Conservation (phyloP, 2,888 invertebrate genomes). For the Plagiodera versicolora region DNA sequence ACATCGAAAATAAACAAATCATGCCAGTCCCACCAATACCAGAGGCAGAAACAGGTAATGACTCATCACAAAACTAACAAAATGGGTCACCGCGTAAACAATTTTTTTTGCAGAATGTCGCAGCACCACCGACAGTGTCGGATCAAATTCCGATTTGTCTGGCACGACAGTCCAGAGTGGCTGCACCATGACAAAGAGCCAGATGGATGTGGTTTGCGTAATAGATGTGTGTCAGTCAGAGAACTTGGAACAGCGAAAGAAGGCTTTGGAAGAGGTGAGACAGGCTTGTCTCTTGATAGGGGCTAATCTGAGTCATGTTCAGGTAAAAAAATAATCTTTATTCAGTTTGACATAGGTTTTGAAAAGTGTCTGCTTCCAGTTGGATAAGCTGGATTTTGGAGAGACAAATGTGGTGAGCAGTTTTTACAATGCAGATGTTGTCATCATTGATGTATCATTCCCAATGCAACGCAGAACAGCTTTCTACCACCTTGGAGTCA, state of each 20-base stretch:
- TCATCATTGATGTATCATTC: constrained; percentile 90
- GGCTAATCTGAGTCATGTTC: constrained; percentile 81
- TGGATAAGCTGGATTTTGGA: constrained; percentile 96
- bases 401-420: constrained; percentile 92
- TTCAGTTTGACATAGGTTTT: too few relatives aligned
- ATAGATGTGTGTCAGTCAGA: constrained; percentile 74
- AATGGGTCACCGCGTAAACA: constrained; percentile 26
- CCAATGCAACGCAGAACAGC: constrained; percentile 91
- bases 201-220: constrained; percentile 89
- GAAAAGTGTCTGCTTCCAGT: too few relatives aligned
- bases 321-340: constrained; percentile 58
- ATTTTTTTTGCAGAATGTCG: constrained; percentile 47
- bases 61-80: constrained; percentile 39
- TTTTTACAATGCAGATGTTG: constrained; percentile 98
- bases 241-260: constrained; percentile 73
- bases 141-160: constrained; percentile 65
- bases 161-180: constrained; percentile 55
- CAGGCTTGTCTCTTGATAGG: constrained; percentile 77
- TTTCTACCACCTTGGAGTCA: constrained; percentile 94
- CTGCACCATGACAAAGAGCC: constrained; percentile 57
- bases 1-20: constrained; percentile 35
- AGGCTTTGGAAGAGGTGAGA: constrained; percentile 82
- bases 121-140: constrained; percentile 62
- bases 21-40: constrained; percentile 44
- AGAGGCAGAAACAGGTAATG: constrained; percentile 49